These are phyloP conservation scores for Horisme vitalbata DNA, from an alignment of 2,888 invertebrate species.

Conservation along the genomic window DNA sequence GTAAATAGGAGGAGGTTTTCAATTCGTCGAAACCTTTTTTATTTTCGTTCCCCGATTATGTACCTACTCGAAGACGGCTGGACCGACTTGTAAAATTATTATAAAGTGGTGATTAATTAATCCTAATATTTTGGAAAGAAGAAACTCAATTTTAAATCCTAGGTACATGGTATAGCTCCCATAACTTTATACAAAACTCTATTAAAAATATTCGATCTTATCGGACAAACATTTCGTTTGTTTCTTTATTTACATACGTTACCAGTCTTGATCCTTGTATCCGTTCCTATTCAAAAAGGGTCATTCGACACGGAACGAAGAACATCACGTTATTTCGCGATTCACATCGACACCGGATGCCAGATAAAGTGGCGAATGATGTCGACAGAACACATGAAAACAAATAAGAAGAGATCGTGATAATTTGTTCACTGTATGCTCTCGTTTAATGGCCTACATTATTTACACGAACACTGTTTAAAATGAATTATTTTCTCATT, in stretches of 20 bases:
- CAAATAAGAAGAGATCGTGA: conserved; percentile 63
- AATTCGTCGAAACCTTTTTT: too few species aligned
- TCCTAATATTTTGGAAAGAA: too few species aligned
- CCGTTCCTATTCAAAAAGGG: conserved; percentile 12
- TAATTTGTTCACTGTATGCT: conserved; percentile 56
- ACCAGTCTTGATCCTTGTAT: too few species aligned
- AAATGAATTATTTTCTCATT: background rate
- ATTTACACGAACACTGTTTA: conserved; percentile 51
- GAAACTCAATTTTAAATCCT: too few species aligned
- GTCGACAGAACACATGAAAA: conserved; percentile 65
- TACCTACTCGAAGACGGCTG: too few species aligned
- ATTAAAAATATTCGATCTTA: background rate
- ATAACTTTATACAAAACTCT: too few species aligned
- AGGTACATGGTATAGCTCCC: too few species aligned
- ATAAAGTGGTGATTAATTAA: too few species aligned
- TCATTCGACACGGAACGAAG: conserved; percentile 45
- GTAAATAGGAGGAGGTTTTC: too few species aligned
- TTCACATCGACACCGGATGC: conserved; percentile 43
- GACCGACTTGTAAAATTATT: too few species aligned
- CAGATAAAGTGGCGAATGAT: conserved; percentile 64
- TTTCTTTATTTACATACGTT: background rate
- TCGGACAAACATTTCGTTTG: background rate
- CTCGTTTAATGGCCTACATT: conserved; percentile 58
- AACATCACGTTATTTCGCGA: conserved; percentile 57
- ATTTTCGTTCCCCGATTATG: too few species aligned